Base-by-base conservation (phyloP, 2,113 vertebrate genomes). In the Engraulis encrasicolus region DNA sequence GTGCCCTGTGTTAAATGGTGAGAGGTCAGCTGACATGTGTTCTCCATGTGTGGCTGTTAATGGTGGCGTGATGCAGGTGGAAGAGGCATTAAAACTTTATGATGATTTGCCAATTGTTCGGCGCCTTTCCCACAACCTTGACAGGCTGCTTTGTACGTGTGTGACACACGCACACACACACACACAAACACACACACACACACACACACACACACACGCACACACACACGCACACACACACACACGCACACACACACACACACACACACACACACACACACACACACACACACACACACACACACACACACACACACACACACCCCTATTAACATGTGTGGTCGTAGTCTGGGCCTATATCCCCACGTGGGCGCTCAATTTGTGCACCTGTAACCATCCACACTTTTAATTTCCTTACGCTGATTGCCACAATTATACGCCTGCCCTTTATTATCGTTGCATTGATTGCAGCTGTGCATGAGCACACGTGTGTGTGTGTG, bases 41-140 rank as follows among this genome's bases (percentile, higher is more conserved):
- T 78, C 78, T 66, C 84, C 82, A 86, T 79, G 71, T 85, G 81
- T 80, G 6, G 61, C 50, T 83, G 83, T 83, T 83, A 82, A 88
- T 78, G 48, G 66, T 78, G 78, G 6, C 54, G 84, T 61, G 54
- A 79, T 81, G 81, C 58, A 89, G 83, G 74, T 90, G 81, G 50
- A 81, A 85, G 66, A 82, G 38, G 84, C 82, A 79, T 85, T 85
- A 82, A 80, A 90, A 78, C 79, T 86, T 86, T 85, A 85, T 34
- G 84, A 78, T 81, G 81, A 81, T 88, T 85, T 71, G 88, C 37
- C 81, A 85, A 49, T 87, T 85, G 74, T 83, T 83, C 79, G 23
- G 23, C 81, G 50, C 58, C 50, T 79, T 85, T 87, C 82, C 79
- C 49, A 78, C 77, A 50, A 83, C 78, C 82, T 85, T 85, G 78